phyloP scores from a whole-genome alignment of 2,888 invertebrate genomes.

The Nymphalis c-album region DNA sequence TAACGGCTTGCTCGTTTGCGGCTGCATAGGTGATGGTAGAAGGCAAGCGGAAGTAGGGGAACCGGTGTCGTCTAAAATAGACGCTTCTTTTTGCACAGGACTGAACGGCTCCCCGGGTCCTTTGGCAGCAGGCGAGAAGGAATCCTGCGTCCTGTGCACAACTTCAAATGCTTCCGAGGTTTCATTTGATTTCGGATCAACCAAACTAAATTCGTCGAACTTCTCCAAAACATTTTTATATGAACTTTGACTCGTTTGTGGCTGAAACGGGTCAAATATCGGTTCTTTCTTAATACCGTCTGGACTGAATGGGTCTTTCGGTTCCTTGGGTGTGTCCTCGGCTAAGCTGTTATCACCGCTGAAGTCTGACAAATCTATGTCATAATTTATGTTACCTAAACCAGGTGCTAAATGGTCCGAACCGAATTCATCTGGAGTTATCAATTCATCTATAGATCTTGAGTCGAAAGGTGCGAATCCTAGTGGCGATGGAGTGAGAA shows the following conservation, averaged over 20 bases:
- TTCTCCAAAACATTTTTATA: slow-evolving; percentile 52
- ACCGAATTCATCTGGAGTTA: slow-evolving; percentile 83
- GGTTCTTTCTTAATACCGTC: slow-evolving; percentile 59
- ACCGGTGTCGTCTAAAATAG: slow-evolving; percentile 68
- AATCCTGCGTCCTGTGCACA: slow-evolving; percentile 48
- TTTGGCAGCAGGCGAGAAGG: neutral
- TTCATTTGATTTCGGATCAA: slow-evolving; percentile 49
- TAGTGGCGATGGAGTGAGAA: slow-evolving; percentile 82
- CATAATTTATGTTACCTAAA: slow-evolving; percentile 87
- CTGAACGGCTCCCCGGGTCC: slow-evolving; percentile 43
- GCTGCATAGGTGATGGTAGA: slow-evolving; percentile 82
- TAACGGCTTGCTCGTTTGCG: slow-evolving; percentile 60
- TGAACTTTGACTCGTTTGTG: slow-evolving; percentile 38
- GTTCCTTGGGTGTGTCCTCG: slow-evolving; percentile 71
- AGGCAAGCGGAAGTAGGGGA: slow-evolving; percentile 74
- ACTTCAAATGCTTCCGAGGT: slow-evolving; percentile 62
- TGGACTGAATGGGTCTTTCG: slow-evolving; percentile 82
- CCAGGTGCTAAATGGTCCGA: slow-evolving; percentile 81
- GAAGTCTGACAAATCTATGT: slow-evolving; percentile 88
- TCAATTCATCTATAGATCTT: slow-evolving; percentile 80
- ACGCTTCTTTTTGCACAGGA: slow-evolving; percentile 47
- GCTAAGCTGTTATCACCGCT: slow-evolving; percentile 87
- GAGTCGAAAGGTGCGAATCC: slow-evolving; percentile 81
- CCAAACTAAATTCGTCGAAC: slow-evolving; percentile 66
- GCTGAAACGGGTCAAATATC: slow-evolving; percentile 47